Evolutionary conservation across 2,113 vertebrate genomes (phyloP), one percentile per base, ranked within the genome.

Genomic region (Eulemur macaco): DNA sequence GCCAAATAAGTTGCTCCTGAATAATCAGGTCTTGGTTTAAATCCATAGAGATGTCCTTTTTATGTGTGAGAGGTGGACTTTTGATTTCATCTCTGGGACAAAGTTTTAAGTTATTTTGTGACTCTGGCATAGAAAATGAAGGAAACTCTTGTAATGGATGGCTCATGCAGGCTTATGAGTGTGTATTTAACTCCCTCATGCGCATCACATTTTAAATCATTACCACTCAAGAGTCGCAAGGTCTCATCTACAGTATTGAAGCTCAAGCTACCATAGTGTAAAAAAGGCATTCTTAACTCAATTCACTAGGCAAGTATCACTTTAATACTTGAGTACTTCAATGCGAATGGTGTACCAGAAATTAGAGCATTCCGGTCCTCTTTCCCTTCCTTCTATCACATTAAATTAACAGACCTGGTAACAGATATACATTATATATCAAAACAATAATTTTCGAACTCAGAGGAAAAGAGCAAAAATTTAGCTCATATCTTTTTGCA

Each of bases 81-180:
- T 95, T 96, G 94, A 96, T 97, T 97, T 97, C 71, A 91, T 92
- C 89, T 94, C 83, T 94, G 93, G 74, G 86, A 97, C 91, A 95
- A 91, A 97, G 69, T 95, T 93, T 95, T 91, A 97, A 97, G 98
- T 93, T 96, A 96, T 95, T 97, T 96, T 97, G 94, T 96, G 96
- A 97, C 91, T 97, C 39, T 93, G 71, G 94, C 97, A 97, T 92
- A 96, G 89, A 87, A 95, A 94, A 97, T 89, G 89, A 97, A 98
- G 95, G 39, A 93, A 96, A 47, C 21, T 18, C 82, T 96, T 89
- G 74, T 96, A 96, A 88, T 83, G 81, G 89, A 91, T 0, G 10
- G 66, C 42, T 95, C 54, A 54, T 73, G 45, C 69, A 94, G 86
- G 66, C 69, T 96, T 96, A 88, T 88, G 42, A 95, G 31, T 91